Base-by-base conservation (phyloP, 2,797 vertebrate genomes). In the Channa striata region DNA sequence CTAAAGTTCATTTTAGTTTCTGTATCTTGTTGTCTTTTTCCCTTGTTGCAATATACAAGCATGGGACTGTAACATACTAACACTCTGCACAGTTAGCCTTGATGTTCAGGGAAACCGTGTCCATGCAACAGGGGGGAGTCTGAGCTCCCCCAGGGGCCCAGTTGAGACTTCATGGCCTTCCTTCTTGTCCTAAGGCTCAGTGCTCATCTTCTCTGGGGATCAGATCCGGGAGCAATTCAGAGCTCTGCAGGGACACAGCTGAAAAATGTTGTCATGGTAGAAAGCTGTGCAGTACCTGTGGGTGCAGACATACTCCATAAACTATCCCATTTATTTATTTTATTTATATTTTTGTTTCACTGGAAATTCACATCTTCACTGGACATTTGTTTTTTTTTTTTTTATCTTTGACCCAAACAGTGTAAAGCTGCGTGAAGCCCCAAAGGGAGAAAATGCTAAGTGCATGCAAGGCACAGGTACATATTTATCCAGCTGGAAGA, bases 401-500 rank as follows among this genome's bases (percentile, higher is more conserved):
- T 23, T 74, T 66, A 56, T 65, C 30, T 56, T 39, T 59, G 39
- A 74, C 19, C 16, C 63, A 66, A 85, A 83, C 67, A 59, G 57
- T 52, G 46, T 72, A 68, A 60, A 76, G 43, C 46, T 7, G 52
- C 50, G 59, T 73, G 44, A 62, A 36, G 59, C 42, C 39, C 54
- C 5, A 1, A 37, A 53, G 59, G 54, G 53, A 54, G 65, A 77
- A 58, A 48, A 63, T 17, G 58, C 48, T 68, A 78, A 85, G 66
- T 78, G 77, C 74, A 68, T 33, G 43, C 34, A 17, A 57, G 60
- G 60, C 63, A 25, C 71, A 84, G 57, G 83, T 74, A 80, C 80
- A 79, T 93, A 89, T 93, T 93, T 93, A 92, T 87, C 37, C 93
- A 93, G 91, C 92, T 93, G 93, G 59, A 47, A 74, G 80, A 83